phyloP scores from a whole-genome alignment of 2,888 invertebrate genomes.

The Bhutanitis thaidina region DNA sequence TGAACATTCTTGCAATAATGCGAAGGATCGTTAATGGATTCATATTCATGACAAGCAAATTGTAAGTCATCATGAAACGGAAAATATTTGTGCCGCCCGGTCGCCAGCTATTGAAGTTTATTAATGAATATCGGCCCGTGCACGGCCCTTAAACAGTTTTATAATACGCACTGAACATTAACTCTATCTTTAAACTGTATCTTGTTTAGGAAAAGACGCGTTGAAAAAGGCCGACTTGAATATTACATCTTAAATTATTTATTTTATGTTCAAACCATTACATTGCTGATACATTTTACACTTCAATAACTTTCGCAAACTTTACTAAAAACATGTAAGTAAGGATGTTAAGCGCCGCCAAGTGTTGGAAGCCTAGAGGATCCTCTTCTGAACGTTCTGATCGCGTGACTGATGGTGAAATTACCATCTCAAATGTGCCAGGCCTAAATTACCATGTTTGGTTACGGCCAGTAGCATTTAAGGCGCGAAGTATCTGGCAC shows the following conservation, averaged over 20 bases:
- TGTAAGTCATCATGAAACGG: conserved; percentile 29
- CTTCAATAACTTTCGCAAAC: no score
- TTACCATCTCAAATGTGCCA: no score
- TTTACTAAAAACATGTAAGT: no score
- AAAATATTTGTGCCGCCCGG: conserved; percentile 25
- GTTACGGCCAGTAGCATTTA: no score
- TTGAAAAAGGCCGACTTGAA: neutral
- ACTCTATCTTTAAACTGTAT: conserved; percentile 15
- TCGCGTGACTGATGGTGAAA: no score
- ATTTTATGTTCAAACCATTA: neutral
- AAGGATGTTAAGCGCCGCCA: no score
- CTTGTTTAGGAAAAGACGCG: neutral
- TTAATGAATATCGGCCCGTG: conserved; percentile 5
- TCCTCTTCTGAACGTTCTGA: no score
- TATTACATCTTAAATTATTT: neutral
- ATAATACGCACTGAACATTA: conserved; percentile 4
- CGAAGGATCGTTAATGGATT: conserved; percentile 25
- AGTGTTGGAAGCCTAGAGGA: no score
- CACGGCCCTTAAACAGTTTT: conserved; percentile 11
- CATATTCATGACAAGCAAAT: conserved; percentile 40
- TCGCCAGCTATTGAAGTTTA: conserved; percentile 15
- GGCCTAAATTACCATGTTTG: no score
- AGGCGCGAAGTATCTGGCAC: no score
- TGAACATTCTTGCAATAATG: conserved; percentile 20
- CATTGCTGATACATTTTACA: no score